Conservation (phyloP, 2,888 invertebrate genomes). For the Polyommatus iphigenia region DNA sequence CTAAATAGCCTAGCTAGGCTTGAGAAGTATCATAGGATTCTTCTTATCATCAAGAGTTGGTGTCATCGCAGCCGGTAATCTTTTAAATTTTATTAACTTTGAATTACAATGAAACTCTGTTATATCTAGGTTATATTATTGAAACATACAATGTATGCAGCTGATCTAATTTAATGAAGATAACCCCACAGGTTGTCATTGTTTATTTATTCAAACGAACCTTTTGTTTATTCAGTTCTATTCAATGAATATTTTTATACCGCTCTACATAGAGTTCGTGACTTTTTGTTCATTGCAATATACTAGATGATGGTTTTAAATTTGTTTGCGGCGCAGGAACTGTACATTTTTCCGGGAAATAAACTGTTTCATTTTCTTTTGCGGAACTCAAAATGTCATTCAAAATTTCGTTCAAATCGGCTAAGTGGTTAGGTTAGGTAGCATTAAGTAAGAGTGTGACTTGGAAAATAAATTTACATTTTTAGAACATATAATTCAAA, state of each 20-base stretch:
- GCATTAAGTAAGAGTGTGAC: neutral
- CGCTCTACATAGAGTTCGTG: neutral
- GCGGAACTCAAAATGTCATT: too few species aligned
- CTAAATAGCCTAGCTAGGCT: too few species aligned
- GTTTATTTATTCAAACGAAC: slow-evolving; percentile 47
- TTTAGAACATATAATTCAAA: too few species aligned
- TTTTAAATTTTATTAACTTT: neutral
- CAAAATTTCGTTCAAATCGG: neutral
- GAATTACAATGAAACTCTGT: neutral
- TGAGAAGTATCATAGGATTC: too few species aligned
- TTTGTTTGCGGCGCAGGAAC: neutral
- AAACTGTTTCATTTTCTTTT: neutral
- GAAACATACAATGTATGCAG: neutral
- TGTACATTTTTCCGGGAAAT: neutral
- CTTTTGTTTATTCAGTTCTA: slow-evolving; percentile 34
- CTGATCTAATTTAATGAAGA: slow-evolving; percentile 37
- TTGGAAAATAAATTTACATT: too few species aligned
- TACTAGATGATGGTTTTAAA: neutral
- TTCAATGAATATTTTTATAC: slow-evolving; percentile 34
- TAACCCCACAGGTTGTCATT: slow-evolving; percentile 54
- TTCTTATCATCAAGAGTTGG: too few species aligned
- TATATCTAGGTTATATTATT: neutral
- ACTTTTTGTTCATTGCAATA: neutral
- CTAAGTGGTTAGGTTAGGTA: too few species aligned
- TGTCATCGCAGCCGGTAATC: too few species aligned